phyloP scores from a whole-genome alignment of 2,797 vertebrate species.

The Chelonia mydas region DNA sequence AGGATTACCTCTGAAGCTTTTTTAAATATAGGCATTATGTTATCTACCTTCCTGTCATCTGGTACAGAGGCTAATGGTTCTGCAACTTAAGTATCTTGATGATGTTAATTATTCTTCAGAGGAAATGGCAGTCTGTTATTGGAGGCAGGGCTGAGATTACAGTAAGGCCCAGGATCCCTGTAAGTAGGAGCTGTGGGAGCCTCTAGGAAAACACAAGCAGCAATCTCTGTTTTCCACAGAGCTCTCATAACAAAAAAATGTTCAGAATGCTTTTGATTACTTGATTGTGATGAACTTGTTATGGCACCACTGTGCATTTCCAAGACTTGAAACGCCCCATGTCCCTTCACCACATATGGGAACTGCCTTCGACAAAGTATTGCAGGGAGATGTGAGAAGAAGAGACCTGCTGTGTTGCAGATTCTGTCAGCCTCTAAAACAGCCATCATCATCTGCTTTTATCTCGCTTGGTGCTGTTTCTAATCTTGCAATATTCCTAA shows the following conservation, averaged over 20 bases:
- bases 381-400: conserved; percentile 4
- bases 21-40: neutral
- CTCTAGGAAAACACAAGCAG: conserved; percentile 36
- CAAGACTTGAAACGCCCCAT: conserved; percentile 64
- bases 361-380: conserved; percentile 48
- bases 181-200: neutral
- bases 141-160: neutral
- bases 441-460: conserved; percentile 26
- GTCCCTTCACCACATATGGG: conserved; percentile 47
- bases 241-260: conserved; percentile 5
- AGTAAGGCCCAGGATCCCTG: conserved; percentile 13
- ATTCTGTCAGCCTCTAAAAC: conserved; percentile 47
- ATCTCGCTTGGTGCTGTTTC: conserved; percentile 26
- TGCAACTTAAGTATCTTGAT: neutral
- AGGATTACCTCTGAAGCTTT: neutral
- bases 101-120: conserved; percentile 14
- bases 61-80: neutral
- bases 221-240: conserved; percentile 60
- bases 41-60: neutral
- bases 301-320: conserved; percentile 42
- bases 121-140: conserved; percentile 43
- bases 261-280: conserved; percentile 46
- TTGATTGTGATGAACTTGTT: conserved; percentile 50
- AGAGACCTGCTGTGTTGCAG: conserved; percentile 50
- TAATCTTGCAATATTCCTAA: conserved; percentile 5